Conservation (phyloP, 1,140 invertebrate genomes). For the Cotesia typhae region DNA sequence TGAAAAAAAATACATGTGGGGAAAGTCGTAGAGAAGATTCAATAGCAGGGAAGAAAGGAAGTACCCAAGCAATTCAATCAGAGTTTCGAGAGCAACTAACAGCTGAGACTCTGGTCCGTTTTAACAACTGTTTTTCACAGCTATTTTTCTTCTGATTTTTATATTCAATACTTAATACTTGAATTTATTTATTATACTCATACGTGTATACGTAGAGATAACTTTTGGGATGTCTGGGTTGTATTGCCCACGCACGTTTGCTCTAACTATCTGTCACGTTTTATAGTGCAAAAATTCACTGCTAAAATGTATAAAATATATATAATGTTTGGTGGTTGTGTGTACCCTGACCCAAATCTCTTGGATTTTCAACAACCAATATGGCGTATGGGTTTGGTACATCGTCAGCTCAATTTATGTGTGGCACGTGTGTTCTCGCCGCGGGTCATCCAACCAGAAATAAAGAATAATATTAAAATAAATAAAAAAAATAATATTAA, state of each 20-base stretch:
- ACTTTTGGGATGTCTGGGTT: neutral
- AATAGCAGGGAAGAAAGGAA: neutral
- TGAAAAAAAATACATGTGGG: neutral
- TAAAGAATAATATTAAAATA: neutral
- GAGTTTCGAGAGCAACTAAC: conserved; percentile 2
- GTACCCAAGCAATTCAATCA: conserved; percentile 26
- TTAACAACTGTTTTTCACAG: neutral
- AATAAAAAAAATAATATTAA: neutral
- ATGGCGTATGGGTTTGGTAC: neutral
- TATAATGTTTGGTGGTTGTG: neutral
- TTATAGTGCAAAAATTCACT: conserved; percentile 30
- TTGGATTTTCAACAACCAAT: conserved; percentile 16
- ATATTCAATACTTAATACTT: neutral
- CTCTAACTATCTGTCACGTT: conserved; percentile 23
- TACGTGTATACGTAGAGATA: neutral
- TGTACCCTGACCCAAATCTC: neutral
- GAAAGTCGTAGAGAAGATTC: neutral
- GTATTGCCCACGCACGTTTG: conserved; percentile 5
- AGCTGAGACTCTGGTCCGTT: conserved; percentile 18
- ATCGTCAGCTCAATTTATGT: conserved; percentile 23
- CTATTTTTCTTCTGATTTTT: neutral
- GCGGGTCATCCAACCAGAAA: neutral
- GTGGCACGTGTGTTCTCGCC: conserved; percentile 18
- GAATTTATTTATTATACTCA: too few species aligned
- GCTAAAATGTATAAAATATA: conserved; percentile 9